A percentile compares a stretch with the other conserved stretches of the same genome.
Conservation (phyloP, 2,888 invertebrate genomes). For the Nomada ruficornis region DNA sequence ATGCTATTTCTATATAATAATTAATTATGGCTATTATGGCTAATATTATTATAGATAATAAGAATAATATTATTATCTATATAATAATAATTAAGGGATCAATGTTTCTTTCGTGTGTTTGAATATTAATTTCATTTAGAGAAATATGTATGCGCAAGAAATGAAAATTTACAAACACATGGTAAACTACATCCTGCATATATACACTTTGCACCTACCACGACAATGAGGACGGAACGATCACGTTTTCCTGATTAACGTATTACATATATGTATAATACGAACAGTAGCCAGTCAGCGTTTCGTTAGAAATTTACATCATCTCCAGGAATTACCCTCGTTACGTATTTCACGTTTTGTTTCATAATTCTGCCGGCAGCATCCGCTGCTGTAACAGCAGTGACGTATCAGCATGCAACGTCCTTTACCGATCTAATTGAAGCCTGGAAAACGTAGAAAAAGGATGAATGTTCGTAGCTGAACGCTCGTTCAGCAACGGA, state of each 20-base stretch:
- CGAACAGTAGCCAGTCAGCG: not conserved
- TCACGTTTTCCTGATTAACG: not conserved
- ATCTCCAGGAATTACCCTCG: conserved; percentile 7
- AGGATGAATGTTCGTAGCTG: conserved; percentile 4
- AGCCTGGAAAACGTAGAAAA: conserved; percentile 1
- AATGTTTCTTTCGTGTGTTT: not conserved
- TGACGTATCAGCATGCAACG: not conserved
- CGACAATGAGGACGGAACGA: not conserved
- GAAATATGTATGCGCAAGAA: not conserved
- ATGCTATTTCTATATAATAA: no score
- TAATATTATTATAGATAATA: no score
- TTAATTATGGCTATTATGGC: no score
- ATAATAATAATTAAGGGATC: no score
- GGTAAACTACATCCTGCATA: no score
- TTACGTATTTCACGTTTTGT: conserved; percentile 11
- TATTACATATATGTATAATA: not conserved
- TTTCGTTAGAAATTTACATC: not conserved
- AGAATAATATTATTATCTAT: no score
- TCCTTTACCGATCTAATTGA: conserved; percentile 32
- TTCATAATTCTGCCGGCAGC: conserved; percentile 12
- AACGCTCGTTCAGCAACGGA: conserved; percentile 18
- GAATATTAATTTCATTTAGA: not conserved
- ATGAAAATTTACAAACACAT: no score
- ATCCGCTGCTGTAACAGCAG: not conserved
- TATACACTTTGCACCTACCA: not conserved